A percentile compares a stretch with the other conserved stretches of the same genome.
Conservation (phyloP, 2,797 vertebrate genomes). For the Pygocentrus nattereri region DNA sequence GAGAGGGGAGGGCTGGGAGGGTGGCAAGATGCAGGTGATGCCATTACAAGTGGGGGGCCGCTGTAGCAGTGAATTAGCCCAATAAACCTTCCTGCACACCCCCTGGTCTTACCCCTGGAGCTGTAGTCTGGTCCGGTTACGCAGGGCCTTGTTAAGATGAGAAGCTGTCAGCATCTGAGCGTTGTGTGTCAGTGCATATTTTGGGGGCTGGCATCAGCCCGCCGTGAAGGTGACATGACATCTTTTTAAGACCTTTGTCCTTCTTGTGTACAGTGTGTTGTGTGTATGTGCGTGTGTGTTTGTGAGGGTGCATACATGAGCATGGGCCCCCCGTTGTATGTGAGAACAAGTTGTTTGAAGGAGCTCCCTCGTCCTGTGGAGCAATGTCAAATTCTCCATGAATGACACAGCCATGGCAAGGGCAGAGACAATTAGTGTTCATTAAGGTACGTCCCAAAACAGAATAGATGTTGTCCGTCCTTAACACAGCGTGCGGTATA, state of each 20-base stretch:
- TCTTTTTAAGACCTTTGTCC: conserved; percentile 49
- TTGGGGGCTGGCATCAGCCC: conserved; percentile 41
- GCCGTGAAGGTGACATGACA: conserved; percentile 50
- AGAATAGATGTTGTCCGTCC: conserved; percentile 1
- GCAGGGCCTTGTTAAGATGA: conserved; percentile 61
- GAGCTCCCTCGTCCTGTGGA: conserved; percentile 43
- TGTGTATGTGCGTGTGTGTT: conserved; percentile 39
- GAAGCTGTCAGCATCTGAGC: conserved; percentile 54
- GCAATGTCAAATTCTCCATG: conserved; percentile 42
- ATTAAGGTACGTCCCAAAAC: conserved; percentile 45
- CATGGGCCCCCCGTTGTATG: conserved; percentile 7
- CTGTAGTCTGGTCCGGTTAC: conserved; percentile 59
- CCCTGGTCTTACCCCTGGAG: conserved; percentile 45
- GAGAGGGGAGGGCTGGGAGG: background rate
- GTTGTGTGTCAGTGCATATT: conserved; percentile 57
- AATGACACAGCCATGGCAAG: conserved; percentile 29
- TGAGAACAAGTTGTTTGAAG: conserved; percentile 41
- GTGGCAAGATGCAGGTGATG: conserved; percentile 50
- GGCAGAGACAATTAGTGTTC: conserved; percentile 47
- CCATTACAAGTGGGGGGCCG: conserved; percentile 58
- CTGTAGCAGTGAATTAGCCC: conserved; percentile 59
- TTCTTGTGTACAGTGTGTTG: conserved; percentile 41
- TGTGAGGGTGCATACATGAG: conserved; percentile 37
- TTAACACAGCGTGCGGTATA: background rate
- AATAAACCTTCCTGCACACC: conserved; percentile 59